A percentile compares a stretch with the other conserved stretches of the same genome.
Evolutionary conservation across 2,888 invertebrate genomes (phyloP).

Genomic region (Leucania comma): DNA sequence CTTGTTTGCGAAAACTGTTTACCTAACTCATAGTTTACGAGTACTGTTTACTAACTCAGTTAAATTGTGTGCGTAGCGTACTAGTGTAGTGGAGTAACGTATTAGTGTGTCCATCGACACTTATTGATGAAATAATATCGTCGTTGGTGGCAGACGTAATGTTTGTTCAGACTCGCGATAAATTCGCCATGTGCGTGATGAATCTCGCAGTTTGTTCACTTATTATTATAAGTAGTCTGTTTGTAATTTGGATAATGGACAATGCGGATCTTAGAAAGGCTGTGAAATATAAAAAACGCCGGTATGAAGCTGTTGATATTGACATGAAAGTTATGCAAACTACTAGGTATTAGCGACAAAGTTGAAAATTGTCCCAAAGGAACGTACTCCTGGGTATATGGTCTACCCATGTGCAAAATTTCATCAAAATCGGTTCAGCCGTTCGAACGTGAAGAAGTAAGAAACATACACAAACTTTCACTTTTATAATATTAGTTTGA

Average conservation of each 20-base stretch:
- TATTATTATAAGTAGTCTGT: neutral
- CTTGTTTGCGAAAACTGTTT: slow-evolving; percentile 25
- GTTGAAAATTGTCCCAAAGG: no score
- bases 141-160: slow-evolving; percentile 19
- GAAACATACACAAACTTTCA: no score
- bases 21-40: neutral
- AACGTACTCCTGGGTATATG: no score
- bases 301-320: neutral
- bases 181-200: slow-evolving; percentile 26
- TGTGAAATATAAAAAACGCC: neutral
- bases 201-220: slow-evolving; percentile 27
- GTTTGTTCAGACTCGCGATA: slow-evolving; percentile 30
- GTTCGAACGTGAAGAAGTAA: no score
- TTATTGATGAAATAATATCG: slow-evolving; percentile 18
- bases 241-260: slow-evolving; percentile 17
- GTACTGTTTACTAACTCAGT: no score
- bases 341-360: no score
- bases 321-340: no score
- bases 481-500: no score
- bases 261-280: neutral
- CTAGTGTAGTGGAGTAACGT: slow-evolving; percentile 1
- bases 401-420: no score
- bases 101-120: slow-evolving; percentile 25
- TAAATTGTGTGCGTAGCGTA: slow-evolving; percentile 4
- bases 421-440: no score